These are phyloP conservation scores for Sorex maritimensis DNA, from an alignment of 2,797 vertebrate genomes.

Conservation along the genomic window DNA sequence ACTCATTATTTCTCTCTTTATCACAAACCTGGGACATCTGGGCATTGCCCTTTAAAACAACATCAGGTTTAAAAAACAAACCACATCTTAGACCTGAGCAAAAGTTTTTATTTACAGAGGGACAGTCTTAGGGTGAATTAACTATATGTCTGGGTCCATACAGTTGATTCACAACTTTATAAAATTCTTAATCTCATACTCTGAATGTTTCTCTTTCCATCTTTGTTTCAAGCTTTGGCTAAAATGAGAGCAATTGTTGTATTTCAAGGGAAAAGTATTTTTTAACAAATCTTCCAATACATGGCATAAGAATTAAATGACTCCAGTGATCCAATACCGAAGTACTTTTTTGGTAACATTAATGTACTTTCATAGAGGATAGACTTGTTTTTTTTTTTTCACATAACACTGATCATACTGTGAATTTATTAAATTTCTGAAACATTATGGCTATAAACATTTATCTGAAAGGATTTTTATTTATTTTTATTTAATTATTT, in stretches of 20 bases:
- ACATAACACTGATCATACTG: background rate
- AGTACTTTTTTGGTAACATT: background rate
- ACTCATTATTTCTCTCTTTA: conserved; percentile 79
- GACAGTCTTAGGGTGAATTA: conserved; percentile 67
- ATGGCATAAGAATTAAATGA: conserved; percentile 32
- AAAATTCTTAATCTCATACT: conserved; percentile 36
- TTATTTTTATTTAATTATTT: too few species aligned
- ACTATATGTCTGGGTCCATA: conserved; percentile 33
- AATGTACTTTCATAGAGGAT: background rate
- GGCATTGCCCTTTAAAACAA: conserved; percentile 82
- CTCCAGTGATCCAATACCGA: background rate
- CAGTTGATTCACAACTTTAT: conserved; percentile 27
- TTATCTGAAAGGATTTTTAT: too few species aligned
- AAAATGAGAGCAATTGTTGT: background rate
- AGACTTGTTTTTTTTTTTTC: background rate
- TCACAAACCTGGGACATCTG: conserved; percentile 79
- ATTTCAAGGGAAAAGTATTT: conserved; percentile 16
- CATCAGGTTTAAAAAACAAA: conserved; percentile 84
- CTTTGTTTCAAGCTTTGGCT: background rate
- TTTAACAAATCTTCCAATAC: conserved; percentile 12
- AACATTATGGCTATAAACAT: background rate
- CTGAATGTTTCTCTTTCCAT: background rate
- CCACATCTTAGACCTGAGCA: conserved; percentile 76
- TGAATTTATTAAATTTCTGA: conserved; percentile 12
- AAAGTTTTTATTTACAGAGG: conserved; percentile 80